A percentile compares a stretch with the other conserved stretches of the same genome.
phyloP scores from a whole-genome alignment of 2,888 invertebrate species.

The Asteroscopus sphinx region DNA sequence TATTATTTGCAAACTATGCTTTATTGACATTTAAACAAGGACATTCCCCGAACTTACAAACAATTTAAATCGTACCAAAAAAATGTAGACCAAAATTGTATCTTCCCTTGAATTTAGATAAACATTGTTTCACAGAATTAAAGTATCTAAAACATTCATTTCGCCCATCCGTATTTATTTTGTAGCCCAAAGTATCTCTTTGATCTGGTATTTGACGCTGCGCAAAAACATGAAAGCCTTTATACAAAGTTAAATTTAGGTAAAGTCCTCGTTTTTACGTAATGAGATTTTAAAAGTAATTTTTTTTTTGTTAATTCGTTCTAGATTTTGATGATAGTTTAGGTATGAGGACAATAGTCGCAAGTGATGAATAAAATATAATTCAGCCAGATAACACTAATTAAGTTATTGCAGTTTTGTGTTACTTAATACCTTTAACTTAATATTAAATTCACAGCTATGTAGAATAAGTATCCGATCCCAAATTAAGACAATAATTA shows the following conservation, averaged over 20 bases:
- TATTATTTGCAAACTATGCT: too few relatives aligned
- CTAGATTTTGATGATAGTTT: too few relatives aligned
- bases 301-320: too few relatives aligned
- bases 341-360: too few relatives aligned
- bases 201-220: constrained; percentile 45
- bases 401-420: too few relatives aligned
- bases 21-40: too few relatives aligned
- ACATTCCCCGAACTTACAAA: too few relatives aligned
- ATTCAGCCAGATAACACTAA: too few relatives aligned
- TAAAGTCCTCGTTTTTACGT: constrained; percentile 1
- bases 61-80: not conserved
- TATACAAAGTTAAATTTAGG: constrained; percentile 30
- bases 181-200: constrained; percentile 44
- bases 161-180: constrained; percentile 33
- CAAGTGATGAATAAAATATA: too few relatives aligned
- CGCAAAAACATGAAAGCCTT: constrained; percentile 22
- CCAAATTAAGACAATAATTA: not conserved
- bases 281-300: not conserved
- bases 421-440: too few relatives aligned
- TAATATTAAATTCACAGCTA: too few relatives aligned
- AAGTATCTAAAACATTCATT: constrained; percentile 38
- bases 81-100: not conserved
- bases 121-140: constrained; percentile 44
- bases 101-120: constrained; percentile 29
- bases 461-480: too few relatives aligned